Conservation (phyloP, 2,113 vertebrate species). For the Eublepharis macularius region DNA sequence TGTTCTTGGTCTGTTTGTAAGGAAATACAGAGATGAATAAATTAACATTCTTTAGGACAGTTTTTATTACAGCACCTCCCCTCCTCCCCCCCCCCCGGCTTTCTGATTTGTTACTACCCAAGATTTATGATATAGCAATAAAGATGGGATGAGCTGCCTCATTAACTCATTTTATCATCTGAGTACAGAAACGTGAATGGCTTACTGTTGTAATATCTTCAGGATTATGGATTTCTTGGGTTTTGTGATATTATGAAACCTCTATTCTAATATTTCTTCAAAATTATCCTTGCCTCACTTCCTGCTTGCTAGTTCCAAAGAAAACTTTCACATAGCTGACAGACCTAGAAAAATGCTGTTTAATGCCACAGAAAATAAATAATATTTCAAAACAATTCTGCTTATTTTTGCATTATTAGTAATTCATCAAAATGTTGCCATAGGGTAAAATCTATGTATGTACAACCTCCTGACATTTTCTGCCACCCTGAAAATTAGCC, state of each 20-base stretch:
- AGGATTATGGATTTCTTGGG: neutral
- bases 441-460: neutral
- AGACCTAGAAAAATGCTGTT: slow-evolving; percentile 8
- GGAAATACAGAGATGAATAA: neutral
- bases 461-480: neutral
- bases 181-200: neutral
- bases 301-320: neutral
- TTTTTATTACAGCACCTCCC: neutral
- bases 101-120: neutral
- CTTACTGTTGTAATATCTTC: neutral
- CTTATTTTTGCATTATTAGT: neutral
- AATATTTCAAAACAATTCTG: neutral
- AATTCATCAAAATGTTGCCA: neutral
- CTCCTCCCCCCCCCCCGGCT: no score
- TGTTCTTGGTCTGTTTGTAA: neutral
- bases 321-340: slow-evolving; percentile 4
- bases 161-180: neutral
- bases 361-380: slow-evolving; percentile 17
- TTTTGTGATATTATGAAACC: neutral
- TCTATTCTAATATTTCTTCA: neutral
- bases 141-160: neutral
- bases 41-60: neutral
- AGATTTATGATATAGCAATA: neutral
- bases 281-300: neutral
- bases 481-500: no score